A percentile compares a stretch with the other conserved stretches of the same genome.
These are phyloP conservation scores for Athene cunicularia DNA, from an alignment of 2,113 vertebrate genomes.

Conservation along the genomic window DNA sequence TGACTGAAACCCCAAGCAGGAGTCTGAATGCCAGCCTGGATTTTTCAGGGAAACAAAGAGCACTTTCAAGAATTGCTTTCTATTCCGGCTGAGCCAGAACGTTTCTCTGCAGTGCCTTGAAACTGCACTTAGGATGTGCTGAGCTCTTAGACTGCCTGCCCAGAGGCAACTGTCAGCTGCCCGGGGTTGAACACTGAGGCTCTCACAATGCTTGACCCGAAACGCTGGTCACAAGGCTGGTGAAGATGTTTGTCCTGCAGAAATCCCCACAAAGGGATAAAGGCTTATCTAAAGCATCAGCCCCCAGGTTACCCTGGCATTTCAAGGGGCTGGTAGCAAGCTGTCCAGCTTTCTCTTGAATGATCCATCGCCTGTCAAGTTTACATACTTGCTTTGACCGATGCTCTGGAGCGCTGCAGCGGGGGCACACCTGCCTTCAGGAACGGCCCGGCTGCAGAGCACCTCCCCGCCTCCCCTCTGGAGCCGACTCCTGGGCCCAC, in stretches of 20 bases:
- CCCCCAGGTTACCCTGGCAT: conserved; percentile 2
- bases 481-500: background rate
- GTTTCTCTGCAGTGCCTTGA: conserved; percentile 34
- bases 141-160: background rate
- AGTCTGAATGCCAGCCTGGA: conserved; percentile 47
- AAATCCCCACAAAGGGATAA: conserved; percentile 1
- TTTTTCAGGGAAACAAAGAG: conserved; percentile 56
- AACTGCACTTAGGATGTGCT: conserved; percentile 24
- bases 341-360: background rate
- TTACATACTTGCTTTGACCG: conserved; percentile 29
- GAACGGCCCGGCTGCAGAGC: background rate
- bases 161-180: background rate
- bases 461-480: background rate
- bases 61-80: conserved; percentile 57
- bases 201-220: background rate
- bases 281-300: conserved; percentile 27
- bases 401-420: background rate
- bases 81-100: conserved; percentile 3
- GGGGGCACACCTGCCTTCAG: conserved; percentile 3
- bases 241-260: conserved; percentile 15
- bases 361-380: conserved; percentile 53
- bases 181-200: background rate
- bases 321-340: background rate
- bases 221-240: background rate
- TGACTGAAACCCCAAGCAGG: conserved; percentile 10